Percentiles rank a stretch among this genome's conserved stretches.
Conservation (phyloP, 2,797 vertebrate genomes). For the Alfaro cultratus region DNA sequence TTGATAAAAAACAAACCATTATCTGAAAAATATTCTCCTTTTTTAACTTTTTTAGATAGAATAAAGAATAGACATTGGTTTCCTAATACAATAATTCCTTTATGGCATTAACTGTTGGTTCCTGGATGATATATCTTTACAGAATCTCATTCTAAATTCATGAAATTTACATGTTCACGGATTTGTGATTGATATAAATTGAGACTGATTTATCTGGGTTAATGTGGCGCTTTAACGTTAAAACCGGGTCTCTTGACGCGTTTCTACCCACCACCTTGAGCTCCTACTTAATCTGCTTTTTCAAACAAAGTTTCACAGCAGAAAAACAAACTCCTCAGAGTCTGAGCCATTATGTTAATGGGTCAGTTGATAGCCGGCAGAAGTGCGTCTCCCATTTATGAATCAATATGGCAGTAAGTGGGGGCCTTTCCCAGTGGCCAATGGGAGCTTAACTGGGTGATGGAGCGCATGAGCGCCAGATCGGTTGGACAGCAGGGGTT, state of each 20-base stretch:
- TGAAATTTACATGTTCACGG: neutral
- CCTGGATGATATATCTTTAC: neutral
- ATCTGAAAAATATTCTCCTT: neutral
- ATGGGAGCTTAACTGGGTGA: slow-evolving; percentile 15
- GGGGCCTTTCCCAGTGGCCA: slow-evolving; percentile 28
- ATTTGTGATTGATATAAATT: neutral
- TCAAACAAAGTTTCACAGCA: slow-evolving; percentile 1
- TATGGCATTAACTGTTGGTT: neutral
- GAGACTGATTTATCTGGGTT: neutral
- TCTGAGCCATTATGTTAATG: slow-evolving; percentile 47
- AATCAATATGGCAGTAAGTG: slow-evolving; percentile 48
- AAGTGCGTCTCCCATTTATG: slow-evolving; percentile 34
- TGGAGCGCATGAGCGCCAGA: slow-evolving; percentile 7
- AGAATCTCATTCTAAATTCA: neutral
- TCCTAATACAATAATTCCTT: neutral
- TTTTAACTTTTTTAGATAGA: neutral
- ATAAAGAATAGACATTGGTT: neutral
- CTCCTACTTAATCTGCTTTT: neutral
- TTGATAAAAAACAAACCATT: neutral
- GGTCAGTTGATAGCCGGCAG: slow-evolving; percentile 37
- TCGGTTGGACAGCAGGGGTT: slow-evolving; percentile 6
- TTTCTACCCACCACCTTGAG: neutral
- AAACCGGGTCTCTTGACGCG: slow-evolving; percentile 7
- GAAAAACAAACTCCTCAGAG: slow-evolving; percentile 18
- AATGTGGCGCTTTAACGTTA: neutral